phyloP scores from a whole-genome alignment of 2,797 vertebrate genomes.

The Hylomyscus alleni region DNA sequence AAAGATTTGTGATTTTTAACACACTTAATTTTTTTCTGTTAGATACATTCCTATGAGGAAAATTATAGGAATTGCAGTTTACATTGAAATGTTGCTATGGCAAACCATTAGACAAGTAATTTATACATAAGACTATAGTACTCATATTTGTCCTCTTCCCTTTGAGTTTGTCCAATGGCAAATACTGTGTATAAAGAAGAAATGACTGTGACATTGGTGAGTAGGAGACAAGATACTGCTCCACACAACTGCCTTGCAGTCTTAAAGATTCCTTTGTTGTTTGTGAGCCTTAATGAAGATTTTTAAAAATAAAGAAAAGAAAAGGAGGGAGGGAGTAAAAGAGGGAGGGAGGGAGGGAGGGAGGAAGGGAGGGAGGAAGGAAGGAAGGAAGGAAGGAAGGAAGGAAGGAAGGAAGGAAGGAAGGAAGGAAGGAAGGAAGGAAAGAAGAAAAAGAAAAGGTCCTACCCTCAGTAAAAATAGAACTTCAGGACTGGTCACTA shows the following conservation, averaged over 20 bases:
- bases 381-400: no score
- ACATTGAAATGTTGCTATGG: background rate
- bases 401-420: no score
- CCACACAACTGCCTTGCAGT: background rate
- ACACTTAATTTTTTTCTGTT: background rate
- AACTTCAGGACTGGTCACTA: background rate
- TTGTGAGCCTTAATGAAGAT: background rate
- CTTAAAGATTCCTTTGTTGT: background rate
- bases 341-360: accelerated
- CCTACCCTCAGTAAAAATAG: background rate
- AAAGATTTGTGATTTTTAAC: slow-evolving; percentile 53
- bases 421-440: background rate
- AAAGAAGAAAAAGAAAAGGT: background rate
- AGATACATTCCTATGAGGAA: background rate
- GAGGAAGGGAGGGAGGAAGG: accelerated
- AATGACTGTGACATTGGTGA: background rate
- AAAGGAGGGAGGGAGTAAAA: no score
- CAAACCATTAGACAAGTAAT: background rate
- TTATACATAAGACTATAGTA: slow-evolving; percentile 18
- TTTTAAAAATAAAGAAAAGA: background rate
- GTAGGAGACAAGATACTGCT: no score
- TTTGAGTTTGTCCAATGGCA: slow-evolving; percentile 3
- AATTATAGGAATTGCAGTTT: slow-evolving; percentile 21
- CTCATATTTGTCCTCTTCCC: background rate
- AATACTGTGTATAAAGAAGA: background rate